Conservation (phyloP, 2,113 vertebrate genomes). For the Marmota monax region DNA sequence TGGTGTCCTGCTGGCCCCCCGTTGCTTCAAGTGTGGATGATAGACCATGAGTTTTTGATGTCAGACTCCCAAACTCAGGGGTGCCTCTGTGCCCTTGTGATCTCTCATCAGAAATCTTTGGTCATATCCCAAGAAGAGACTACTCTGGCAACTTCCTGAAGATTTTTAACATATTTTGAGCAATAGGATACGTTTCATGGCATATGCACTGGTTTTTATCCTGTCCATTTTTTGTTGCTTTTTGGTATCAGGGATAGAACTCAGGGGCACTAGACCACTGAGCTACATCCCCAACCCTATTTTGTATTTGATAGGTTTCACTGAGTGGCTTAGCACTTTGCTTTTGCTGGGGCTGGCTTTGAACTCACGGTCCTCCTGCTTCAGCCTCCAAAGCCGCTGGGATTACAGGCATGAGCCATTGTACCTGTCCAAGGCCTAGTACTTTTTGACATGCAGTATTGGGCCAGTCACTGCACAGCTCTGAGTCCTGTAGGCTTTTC, state of each 20-base stretch:
- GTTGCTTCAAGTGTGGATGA: background rate
- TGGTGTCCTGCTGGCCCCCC: background rate
- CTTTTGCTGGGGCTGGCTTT: too few relatives aligned
- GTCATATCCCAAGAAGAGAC: background rate
- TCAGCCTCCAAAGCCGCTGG: too few relatives aligned
- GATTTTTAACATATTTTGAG: background rate
- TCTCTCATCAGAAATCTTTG: background rate
- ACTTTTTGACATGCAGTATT: background rate
- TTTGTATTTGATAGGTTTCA: too few relatives aligned
- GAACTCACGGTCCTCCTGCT: too few relatives aligned
- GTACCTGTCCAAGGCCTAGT: too few relatives aligned
- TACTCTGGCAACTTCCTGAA: background rate
- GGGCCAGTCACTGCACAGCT: background rate
- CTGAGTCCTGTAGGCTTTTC: background rate
- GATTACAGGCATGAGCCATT: too few relatives aligned
- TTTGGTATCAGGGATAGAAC: too few relatives aligned
- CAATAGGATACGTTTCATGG: background rate
- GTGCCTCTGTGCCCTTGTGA: too few relatives aligned
- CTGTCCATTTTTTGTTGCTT: background rate
- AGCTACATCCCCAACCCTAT: too few relatives aligned
- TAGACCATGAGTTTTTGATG: too few relatives aligned
- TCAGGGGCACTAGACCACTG: too few relatives aligned
- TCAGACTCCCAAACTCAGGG: background rate
- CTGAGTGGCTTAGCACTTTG: too few relatives aligned
- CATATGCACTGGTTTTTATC: accelerated